A percentile compares a stretch with the other conserved stretches of the same genome.
Evolutionary conservation across 2,113 vertebrate species (phyloP).

Genomic region (Apaloderma vittatum): DNA sequence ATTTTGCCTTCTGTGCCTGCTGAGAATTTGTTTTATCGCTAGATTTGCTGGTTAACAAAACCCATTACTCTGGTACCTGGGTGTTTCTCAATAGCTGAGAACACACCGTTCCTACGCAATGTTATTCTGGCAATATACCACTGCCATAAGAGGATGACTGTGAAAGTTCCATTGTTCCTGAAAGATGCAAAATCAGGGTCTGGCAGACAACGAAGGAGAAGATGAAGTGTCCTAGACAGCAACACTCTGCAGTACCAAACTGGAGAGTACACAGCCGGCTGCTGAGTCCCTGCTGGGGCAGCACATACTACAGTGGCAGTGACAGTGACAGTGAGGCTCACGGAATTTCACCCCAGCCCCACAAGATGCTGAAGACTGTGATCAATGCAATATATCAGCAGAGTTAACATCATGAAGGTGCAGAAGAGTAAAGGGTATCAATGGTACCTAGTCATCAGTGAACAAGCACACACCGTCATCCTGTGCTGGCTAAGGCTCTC

Average conservation of each 20-base stretch:
- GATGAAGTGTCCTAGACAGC: neutral
- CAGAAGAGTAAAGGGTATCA: neutral
- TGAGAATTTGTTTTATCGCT: neutral
- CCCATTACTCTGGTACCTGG: neutral
- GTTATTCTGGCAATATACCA: neutral
- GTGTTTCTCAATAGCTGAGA: neutral
- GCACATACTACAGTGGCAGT: neutral
- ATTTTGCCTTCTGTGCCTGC: neutral
- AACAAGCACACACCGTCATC: neutral
- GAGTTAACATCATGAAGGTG: neutral
- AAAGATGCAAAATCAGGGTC: neutral
- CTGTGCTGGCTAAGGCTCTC: neutral
- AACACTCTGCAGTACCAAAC: neutral
- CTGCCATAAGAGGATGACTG: neutral
- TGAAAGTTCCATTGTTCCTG: neutral
- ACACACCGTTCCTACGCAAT: fast-evolving
- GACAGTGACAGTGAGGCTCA: neutral
- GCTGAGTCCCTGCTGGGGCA: neutral
- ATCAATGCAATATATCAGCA: neutral
- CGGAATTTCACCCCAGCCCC: neutral
- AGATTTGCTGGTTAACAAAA: neutral
- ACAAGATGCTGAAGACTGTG: neutral
- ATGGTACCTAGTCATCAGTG: fast-evolving
- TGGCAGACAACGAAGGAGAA: neutral
- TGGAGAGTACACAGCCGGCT: neutral